Conservation (phyloP, 2,888 invertebrate genomes). For the Troides oblongomaculatus region DNA sequence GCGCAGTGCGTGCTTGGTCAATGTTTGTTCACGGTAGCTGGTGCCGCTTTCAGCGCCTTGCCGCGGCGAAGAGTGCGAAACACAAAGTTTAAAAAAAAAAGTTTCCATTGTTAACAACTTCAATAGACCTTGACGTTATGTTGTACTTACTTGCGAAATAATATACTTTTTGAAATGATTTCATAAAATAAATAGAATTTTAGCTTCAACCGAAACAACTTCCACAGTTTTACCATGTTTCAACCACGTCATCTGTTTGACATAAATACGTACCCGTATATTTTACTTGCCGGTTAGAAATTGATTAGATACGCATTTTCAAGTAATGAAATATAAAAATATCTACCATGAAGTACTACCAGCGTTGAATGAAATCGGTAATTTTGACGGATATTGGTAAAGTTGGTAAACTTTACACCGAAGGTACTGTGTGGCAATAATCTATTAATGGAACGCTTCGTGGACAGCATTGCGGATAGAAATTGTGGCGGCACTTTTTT, state of each 20-base stretch:
- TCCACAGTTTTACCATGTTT: neutral
- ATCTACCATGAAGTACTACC: slow-evolving; percentile 5
- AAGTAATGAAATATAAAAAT: slow-evolving; percentile 9
- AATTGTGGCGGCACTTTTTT: slow-evolving; percentile 51
- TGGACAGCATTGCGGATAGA: slow-evolving; percentile 55
- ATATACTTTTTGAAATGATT: slow-evolving; percentile 3
- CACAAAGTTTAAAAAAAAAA: slow-evolving; percentile 35
- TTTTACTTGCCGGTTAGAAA: slow-evolving; percentile 9
- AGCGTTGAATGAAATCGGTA: slow-evolving; percentile 19
- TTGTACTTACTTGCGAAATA: slow-evolving; percentile 31
- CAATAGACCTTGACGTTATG: slow-evolving; percentile 36
- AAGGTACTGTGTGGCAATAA: slow-evolving; percentile 36
- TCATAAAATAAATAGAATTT: neutral
- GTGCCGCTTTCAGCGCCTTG: slow-evolving; percentile 50
- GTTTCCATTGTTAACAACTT: slow-evolving; percentile 36
- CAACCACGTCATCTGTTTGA: neutral
- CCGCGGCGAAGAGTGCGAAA: slow-evolving; percentile 52
- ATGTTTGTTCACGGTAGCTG: slow-evolving; percentile 69
- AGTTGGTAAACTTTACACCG: neutral
- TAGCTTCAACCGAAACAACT: neutral
- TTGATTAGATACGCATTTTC: slow-evolving; percentile 19
- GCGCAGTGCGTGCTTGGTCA: slow-evolving; percentile 72
- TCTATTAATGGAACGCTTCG: slow-evolving; percentile 37
- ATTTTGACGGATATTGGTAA: slow-evolving; percentile 1
- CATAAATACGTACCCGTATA: slow-evolving; percentile 3